A percentile compares a stretch with the other conserved stretches of the same genome.
phyloP scores from a whole-genome alignment of 2,113 vertebrate genomes.

The Cinclus mexicanus region DNA sequence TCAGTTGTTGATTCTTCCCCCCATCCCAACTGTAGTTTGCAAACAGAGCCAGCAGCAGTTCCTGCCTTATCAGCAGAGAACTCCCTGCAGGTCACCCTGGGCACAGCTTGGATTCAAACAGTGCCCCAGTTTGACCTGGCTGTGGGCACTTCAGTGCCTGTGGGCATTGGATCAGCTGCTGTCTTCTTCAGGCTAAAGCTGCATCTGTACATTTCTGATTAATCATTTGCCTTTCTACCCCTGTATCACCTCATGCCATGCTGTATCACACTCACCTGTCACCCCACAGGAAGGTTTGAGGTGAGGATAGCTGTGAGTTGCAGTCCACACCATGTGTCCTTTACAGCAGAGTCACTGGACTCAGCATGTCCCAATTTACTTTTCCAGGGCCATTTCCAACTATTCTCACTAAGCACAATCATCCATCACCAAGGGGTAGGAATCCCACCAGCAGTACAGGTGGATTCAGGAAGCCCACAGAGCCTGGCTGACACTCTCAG shows the following conservation, averaged over 20 bases:
- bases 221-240: background rate
- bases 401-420: no score
- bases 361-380: background rate
- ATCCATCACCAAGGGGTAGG: rapidly evolving
- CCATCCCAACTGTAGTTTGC: background rate
- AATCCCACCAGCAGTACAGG: background rate
- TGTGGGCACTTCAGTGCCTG: background rate
- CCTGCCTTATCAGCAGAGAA: background rate
- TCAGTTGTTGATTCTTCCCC: background rate
- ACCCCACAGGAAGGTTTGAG: background rate
- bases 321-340: rapidly evolving
- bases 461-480: background rate
- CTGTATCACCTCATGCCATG: background rate
- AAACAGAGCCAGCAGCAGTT: background rate
- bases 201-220: background rate
- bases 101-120: background rate
- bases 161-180: background rate
- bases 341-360: background rate
- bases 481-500: background rate
- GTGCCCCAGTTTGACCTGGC: background rate
- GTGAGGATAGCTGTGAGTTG: background rate
- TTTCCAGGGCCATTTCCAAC: background rate
- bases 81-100: rapidly evolving
- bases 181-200: background rate
- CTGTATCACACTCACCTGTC: background rate